Evolutionary conservation across 2,888 invertebrate genomes (phyloP).

Genomic region (Apamea monoglypha): DNA sequence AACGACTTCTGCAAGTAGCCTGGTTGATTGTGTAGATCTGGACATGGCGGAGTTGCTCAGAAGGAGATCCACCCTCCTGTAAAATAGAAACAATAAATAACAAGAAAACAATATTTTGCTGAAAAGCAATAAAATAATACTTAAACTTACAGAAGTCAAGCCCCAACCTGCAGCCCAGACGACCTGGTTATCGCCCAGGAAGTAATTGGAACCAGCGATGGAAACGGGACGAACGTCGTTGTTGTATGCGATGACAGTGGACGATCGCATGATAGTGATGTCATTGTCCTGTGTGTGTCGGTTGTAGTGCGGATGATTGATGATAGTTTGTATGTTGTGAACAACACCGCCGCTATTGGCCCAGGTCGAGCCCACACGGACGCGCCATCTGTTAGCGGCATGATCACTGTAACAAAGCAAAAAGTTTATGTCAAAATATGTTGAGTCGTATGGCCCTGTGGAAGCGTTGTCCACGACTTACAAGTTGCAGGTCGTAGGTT

Average conservation of each 20-base stretch:
- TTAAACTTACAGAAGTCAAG: slow-evolving; percentile 70
- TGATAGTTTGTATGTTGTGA: slow-evolving; percentile 31
- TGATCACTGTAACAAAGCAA: slow-evolving; percentile 39
- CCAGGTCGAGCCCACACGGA: slow-evolving; percentile 69
- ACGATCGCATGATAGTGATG: slow-evolving; percentile 15
- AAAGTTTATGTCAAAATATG: background rate
- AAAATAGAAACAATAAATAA: slow-evolving; percentile 37
- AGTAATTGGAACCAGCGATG: slow-evolving; percentile 72
- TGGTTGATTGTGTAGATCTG: slow-evolving; percentile 74
- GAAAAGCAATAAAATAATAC: background rate
- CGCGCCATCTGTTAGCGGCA: slow-evolving; percentile 43
- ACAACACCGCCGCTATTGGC: slow-evolving; percentile 70
- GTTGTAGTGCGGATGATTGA: slow-evolving; percentile 40
- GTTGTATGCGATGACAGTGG: slow-evolving; percentile 12
- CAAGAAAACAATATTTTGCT: background rate
- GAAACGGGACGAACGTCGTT: slow-evolving; percentile 30
- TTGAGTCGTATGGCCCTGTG: too few species aligned
- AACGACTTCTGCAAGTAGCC: slow-evolving; percentile 67
- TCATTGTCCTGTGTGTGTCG: background rate
- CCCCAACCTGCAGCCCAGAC: slow-evolving; percentile 83
- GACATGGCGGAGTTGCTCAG: slow-evolving; percentile 75
- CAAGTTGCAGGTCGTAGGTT: too few species aligned
- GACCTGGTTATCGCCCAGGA: slow-evolving; percentile 70
- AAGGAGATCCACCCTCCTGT: slow-evolving; percentile 68
- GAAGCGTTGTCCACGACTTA: too few species aligned